phyloP scores from a whole-genome alignment of 2,113 vertebrate species.

The Xenotilapia caudafasciata region DNA sequence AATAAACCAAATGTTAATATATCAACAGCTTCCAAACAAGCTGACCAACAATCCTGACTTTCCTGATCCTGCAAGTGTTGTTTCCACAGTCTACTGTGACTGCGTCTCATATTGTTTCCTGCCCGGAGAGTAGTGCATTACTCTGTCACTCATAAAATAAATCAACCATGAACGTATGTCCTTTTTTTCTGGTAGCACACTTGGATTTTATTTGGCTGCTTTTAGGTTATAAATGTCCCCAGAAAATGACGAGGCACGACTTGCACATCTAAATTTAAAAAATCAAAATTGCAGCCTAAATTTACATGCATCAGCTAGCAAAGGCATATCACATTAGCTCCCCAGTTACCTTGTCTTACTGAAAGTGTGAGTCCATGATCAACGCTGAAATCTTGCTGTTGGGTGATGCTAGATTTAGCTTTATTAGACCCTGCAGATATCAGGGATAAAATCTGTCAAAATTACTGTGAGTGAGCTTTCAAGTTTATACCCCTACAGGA shows the following conservation, averaged over 20 bases:
- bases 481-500: background rate
- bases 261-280: background rate
- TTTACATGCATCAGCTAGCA: background rate
- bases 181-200: background rate
- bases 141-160: background rate
- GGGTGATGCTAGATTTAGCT: background rate
- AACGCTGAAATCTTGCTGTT: background rate
- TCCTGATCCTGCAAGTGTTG: background rate
- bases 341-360: background rate
- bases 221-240: background rate
- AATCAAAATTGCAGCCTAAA: accelerated
- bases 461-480: background rate
- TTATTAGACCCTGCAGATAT: background rate
- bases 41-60: background rate
- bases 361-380: background rate
- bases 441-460: background rate
- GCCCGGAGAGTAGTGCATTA: accelerated
- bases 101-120: background rate
- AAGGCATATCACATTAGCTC: background rate
- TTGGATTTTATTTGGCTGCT: background rate
- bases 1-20: background rate
- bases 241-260: background rate
- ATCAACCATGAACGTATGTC: background rate
- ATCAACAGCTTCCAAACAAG: background rate
- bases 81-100: background rate